Percentiles rank a stretch among this genome's conserved stretches.
Evolutionary conservation across 2,113 vertebrate genomes (phyloP).

Genomic region (Corythornis vintsioides): DNA sequence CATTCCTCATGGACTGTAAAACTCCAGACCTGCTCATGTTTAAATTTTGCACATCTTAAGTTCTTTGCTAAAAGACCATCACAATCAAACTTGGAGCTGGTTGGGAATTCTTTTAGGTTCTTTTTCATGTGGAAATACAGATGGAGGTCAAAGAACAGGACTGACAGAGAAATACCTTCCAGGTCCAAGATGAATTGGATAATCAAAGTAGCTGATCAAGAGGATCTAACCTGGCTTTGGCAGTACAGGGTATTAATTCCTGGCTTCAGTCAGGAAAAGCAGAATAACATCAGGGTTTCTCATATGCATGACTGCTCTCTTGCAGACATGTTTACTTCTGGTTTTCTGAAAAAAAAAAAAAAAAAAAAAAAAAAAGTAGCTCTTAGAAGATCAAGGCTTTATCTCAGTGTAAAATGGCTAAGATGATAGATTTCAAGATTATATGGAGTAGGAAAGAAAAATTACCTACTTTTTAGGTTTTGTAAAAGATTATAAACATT

Average conservation of each 20-base stretch:
- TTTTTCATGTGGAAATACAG: background rate
- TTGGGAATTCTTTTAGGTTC: background rate
- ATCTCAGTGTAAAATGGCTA: background rate
- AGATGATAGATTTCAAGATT: background rate
- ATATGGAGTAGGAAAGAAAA: background rate
- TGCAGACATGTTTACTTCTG: background rate
- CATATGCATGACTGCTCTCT: background rate
- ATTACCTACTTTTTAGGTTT: background rate
- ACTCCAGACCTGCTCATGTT: background rate
- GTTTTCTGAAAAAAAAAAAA: background rate
- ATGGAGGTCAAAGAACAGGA: background rate
- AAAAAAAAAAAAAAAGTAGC: background rate
- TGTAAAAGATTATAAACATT: background rate
- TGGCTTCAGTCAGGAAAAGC: background rate
- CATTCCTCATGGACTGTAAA: background rate
- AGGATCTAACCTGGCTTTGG: background rate
- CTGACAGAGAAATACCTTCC: background rate
- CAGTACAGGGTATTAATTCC: background rate
- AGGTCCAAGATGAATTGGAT: background rate
- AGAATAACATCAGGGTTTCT: background rate
- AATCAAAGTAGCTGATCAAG: background rate
- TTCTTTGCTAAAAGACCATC: background rate
- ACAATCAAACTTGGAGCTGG: background rate
- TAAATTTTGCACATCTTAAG: background rate
- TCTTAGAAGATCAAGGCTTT: background rate